Percentiles rank a stretch among this genome's conserved stretches.
These are phyloP conservation scores for Semotilus atromaculatus DNA, from an alignment of 2,797 vertebrate species.

Conservation along the genomic window DNA sequence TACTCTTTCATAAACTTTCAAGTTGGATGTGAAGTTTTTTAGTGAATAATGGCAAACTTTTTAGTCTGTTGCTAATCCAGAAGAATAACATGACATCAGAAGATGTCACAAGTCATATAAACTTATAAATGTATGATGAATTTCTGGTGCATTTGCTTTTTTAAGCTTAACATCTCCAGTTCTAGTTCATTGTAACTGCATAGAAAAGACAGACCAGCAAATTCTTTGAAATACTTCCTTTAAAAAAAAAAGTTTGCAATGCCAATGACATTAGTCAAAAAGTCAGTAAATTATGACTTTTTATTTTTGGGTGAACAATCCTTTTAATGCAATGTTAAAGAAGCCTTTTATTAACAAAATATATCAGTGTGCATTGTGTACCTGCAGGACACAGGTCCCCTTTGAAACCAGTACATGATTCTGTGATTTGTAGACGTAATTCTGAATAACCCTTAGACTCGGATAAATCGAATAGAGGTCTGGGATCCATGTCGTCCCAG, in stretches of 20 bases:
- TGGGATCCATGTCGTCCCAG: conserved; percentile 57
- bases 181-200: background rate
- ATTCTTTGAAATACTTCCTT: background rate
- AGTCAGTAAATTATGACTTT: background rate
- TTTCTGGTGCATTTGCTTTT: background rate
- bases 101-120: background rate
- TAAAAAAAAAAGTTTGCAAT: background rate
- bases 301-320: background rate
- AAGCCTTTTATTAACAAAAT: background rate
- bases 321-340: background rate
- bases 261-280: background rate
- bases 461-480: conserved; percentile 58
- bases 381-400: conserved; percentile 80
- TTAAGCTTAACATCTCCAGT: background rate
- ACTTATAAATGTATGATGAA: background rate
- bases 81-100: background rate
- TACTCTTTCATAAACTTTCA: background rate
- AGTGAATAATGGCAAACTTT: background rate
- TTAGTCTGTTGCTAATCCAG: background rate
- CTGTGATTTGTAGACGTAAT: conserved; percentile 56
- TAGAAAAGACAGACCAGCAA: background rate
- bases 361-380: conserved; percentile 55
- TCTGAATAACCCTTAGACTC: conserved; percentile 57
- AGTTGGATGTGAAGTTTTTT: background rate
- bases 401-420: conserved; percentile 72